Percentiles rank a stretch among this genome's conserved stretches.
Evolutionary conservation across 2,888 invertebrate genomes (phyloP).

Genomic region (Ormyrus pomaceus): DNA sequence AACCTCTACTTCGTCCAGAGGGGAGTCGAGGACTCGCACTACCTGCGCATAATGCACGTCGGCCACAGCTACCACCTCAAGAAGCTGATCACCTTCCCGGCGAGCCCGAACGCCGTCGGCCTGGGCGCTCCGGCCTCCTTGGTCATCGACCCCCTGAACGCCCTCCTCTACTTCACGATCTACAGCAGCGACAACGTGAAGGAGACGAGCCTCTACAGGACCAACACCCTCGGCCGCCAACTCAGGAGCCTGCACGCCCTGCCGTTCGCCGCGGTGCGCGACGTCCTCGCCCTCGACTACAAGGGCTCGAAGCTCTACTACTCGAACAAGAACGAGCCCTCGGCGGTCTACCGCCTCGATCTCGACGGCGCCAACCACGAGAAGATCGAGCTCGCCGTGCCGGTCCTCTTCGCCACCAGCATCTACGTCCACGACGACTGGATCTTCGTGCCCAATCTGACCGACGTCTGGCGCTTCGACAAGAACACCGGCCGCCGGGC

Average conservation of each 20-base stretch:
- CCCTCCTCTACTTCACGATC: constrained; percentile 30
- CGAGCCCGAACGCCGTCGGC: too few species aligned
- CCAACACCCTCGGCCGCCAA: constrained; percentile 25
- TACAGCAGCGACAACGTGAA: constrained; percentile 24
- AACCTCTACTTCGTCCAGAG: too few species aligned
- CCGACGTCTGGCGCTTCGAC: constrained; percentile 19
- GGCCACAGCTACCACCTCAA: too few species aligned
- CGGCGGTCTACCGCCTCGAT: neutral
- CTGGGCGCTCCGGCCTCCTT: neutral
- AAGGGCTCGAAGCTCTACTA: constrained; percentile 22
- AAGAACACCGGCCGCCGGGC: neutral
- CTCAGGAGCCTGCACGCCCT: neutral
- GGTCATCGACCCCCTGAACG: constrained; percentile 32
- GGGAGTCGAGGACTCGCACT: too few species aligned
- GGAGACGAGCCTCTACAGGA: neutral
- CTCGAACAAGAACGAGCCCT: neutral
- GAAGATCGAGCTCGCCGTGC: neutral
- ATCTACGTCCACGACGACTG: constrained; percentile 13
- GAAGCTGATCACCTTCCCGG: too few species aligned
- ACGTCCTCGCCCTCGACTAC: neutral
- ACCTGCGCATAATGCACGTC: too few species aligned
- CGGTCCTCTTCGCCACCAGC: neutral
- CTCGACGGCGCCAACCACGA: constrained; percentile 15
- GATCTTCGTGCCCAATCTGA: constrained; percentile 24
- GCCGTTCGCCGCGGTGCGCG: neutral